Conservation (phyloP, 2,797 vertebrate genomes). For the Etheostoma perlongum region DNA sequence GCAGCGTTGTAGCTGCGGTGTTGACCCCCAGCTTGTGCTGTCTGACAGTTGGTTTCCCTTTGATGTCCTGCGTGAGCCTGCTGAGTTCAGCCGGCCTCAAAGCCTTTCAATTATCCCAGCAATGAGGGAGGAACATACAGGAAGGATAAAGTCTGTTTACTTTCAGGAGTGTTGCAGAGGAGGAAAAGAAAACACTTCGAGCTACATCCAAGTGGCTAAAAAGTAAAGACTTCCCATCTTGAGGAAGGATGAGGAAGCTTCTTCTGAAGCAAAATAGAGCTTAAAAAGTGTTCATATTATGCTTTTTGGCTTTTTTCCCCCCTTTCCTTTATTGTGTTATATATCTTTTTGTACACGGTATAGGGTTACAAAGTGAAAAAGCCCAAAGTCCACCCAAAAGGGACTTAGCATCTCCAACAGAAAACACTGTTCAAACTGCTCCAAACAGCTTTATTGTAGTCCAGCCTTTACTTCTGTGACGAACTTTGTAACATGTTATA, state of each 20-base stretch:
- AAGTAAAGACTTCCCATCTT: constrained; percentile 12
- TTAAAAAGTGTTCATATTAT: too few relatives aligned
- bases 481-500: too few relatives aligned
- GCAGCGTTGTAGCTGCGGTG: constrained; percentile 6
- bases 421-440: too few relatives aligned
- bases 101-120: constrained; percentile 68
- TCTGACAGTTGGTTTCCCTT: constrained; percentile 26
- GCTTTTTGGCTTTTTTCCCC: too few relatives aligned
- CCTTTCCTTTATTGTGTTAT: too few relatives aligned
- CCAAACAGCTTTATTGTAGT: too few relatives aligned
- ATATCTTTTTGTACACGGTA: too few relatives aligned
- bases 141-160: constrained; percentile 27
- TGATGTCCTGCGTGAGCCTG: constrained; percentile 45
- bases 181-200: constrained; percentile 2
- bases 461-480: too few relatives aligned
- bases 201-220: not conserved
- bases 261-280: not conserved
- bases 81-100: constrained; percentile 56
- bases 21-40: constrained; percentile 42
- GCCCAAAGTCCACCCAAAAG: too few relatives aligned
- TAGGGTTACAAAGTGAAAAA: too few relatives aligned
- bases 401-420: too few relatives aligned
- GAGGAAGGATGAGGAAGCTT: not conserved
- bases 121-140: constrained; percentile 33
- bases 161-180: constrained; percentile 6